Conservation (phyloP, 1,140 invertebrate species). For the Luehdorfia chinensis region DNA sequence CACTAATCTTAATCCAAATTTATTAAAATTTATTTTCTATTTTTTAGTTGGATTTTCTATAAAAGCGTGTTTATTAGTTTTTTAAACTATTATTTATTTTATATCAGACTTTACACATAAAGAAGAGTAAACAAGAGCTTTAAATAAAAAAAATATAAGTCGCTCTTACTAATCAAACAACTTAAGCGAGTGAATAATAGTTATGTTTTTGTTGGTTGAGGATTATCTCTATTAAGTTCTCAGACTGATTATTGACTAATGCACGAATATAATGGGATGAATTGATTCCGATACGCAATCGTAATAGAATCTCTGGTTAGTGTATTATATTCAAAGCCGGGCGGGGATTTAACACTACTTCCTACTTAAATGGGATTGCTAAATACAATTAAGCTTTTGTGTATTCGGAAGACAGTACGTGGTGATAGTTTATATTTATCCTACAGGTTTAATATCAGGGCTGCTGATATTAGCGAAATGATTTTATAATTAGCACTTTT, state of each 20-base stretch:
- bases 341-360: background rate
- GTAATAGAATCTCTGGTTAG: constrained; percentile 23
- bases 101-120: no score
- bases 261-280: constrained; percentile 19
- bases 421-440: background rate
- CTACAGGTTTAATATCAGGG: background rate
- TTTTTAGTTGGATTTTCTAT: no score
- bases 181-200: no score
- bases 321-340: background rate
- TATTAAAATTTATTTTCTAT: no score
- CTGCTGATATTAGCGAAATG: background rate
- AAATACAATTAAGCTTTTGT: constrained; percentile 1
- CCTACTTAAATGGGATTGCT: background rate
- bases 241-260: constrained; percentile 31
- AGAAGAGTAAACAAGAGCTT: no score
- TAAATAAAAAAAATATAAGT: no score
- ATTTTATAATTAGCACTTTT: background rate
- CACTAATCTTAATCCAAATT: no score
- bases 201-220: constrained; percentile 1
- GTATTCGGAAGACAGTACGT: background rate
- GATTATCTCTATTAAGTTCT: constrained; percentile 26
- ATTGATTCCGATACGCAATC: constrained; percentile 28
- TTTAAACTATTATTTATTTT: no score
- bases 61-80: no score
- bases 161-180: no score